A percentile compares a stretch with the other conserved stretches of the same genome.
Evolutionary conservation across 2,113 vertebrate genomes (phyloP).

Genomic region (Acrocephalus arundinaceus): DNA sequence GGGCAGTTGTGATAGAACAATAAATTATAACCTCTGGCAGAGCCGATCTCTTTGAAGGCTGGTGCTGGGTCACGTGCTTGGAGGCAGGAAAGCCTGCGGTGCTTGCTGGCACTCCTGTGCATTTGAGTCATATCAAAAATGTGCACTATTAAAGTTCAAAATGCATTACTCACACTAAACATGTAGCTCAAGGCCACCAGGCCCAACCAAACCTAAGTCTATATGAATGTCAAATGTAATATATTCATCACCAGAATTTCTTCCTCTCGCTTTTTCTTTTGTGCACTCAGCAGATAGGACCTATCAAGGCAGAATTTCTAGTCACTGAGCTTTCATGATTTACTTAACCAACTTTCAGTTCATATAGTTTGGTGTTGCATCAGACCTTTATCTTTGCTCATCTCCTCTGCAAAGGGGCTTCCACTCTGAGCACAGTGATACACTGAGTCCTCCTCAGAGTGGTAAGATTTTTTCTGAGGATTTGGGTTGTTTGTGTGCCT

Average conservation of each 20-base stretch:
- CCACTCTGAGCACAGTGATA: rapidly evolving
- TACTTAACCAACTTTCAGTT: background rate
- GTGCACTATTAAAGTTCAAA: conserved; percentile 35
- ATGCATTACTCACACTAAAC: conserved; percentile 39
- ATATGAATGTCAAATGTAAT: conserved; percentile 7
- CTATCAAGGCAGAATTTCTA: background rate
- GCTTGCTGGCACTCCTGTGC: background rate
- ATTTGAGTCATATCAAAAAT: conserved; percentile 38
- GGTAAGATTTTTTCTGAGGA: background rate
- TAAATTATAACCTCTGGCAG: background rate
- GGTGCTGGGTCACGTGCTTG: background rate
- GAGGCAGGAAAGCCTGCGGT: background rate
- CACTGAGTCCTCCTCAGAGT: background rate
- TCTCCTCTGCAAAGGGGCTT: background rate
- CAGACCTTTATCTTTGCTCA: background rate
- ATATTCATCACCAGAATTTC: background rate
- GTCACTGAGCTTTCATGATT: background rate
- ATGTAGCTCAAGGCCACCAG: background rate
- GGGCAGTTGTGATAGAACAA: background rate
- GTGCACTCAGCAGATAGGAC: background rate
- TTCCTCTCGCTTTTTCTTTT: background rate
- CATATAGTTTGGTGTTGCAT: background rate
- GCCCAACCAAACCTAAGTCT: background rate
- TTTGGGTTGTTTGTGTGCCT: background rate
- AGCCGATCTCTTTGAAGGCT: background rate